Base-by-base conservation (phyloP, 2,113 vertebrate species). In the Pituophis catenifer region DNA sequence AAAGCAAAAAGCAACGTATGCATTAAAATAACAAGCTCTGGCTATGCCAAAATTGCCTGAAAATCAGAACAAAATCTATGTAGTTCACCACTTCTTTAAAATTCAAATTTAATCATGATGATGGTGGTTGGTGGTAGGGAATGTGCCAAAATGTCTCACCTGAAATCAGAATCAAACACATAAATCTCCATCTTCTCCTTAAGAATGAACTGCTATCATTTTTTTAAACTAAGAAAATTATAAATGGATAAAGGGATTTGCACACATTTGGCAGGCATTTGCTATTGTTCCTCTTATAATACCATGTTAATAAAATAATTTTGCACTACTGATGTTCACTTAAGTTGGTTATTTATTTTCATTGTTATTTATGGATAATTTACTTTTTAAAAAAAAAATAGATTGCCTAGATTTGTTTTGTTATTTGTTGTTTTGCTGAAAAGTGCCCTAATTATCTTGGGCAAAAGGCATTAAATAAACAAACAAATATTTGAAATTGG, bases 1-100 rank as follows among this genome's bases (percentile, higher is more conserved):
- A 92, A 94, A 86, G 81, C 65, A 95, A 95, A 94, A 19, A 2
- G 88, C 38, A 81, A 93, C 53, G 90, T 57, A 86, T 5, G 8
- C 62, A 85, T 92, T 96, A 95, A 95, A 95, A 87, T 55, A 54
- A 55, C 23, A 94, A 92, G n/a, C 33, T 3, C 54, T 8, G 59
- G 0, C 0, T 55, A 88, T 88, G 95, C 93, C 70, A 86, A 29
- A 62, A 90, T 44, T 81, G 86, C 29, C 95, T 57, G 89, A 54
- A 93, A 95, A 94, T 52, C 0, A 89, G 93, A 95, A 58, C 13
- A 90, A 33, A 29, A 38, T 0, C 57, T 3, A 50, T 6, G 1
- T n/a, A 75, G 29, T 8, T 92, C 26, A 50, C 85, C 24, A 15
- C 19, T n/a, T 50, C 54, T 91, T 93, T 65, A 48, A 93, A 90